Evolutionary conservation across 2,113 vertebrate genomes (phyloP), one percentile per base, ranked within the genome.

Genomic region (Sander vitreus): DNA sequence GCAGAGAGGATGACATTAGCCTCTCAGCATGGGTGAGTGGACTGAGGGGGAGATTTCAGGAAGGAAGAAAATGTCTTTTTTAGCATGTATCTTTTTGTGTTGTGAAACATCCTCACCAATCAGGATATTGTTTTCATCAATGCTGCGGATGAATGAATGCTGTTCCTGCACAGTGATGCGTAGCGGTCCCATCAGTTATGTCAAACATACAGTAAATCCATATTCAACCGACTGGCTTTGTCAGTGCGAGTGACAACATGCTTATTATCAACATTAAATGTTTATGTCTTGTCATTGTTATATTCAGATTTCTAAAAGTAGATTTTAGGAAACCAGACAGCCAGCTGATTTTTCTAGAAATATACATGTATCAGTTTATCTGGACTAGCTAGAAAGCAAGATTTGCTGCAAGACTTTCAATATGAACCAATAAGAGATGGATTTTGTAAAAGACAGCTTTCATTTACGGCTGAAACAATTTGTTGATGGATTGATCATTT

Each of bases 1-100:
- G 88, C 78, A 74, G 75, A 81, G 78, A 86, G 76, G 76, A 86
- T 88, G 80, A 80, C 78, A 91, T 91, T 90, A 80, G 78, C 86
- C 75, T 89, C 85, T 73, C 89, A 88, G 91, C 88, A 89, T 87
- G 86, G 77, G 62, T 88, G 81, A 84, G 81, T 14, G 75, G 79
- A 86, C 81, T 83, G 84, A 70, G 48, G 55, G 72, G 69, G 68
- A 70, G 59, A 75, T 77, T 66, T 84, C 66, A 76, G 73, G 19
- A 60, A 78, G 19, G 45, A 73, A 51, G 33, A 81, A 85, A 80
- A 72, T 80, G 57, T 59, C 5, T 69, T 73, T 51, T 68, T 51
- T 14, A 51, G 2, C 60, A 62, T 65, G 57, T 54, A 65, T 91
- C n/a, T 79, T 81, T 83, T 90, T 81, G 43, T 83, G 67, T 73